phyloP scores from a whole-genome alignment of 1,140 invertebrate species.

The Antheraea mylitta region DNA sequence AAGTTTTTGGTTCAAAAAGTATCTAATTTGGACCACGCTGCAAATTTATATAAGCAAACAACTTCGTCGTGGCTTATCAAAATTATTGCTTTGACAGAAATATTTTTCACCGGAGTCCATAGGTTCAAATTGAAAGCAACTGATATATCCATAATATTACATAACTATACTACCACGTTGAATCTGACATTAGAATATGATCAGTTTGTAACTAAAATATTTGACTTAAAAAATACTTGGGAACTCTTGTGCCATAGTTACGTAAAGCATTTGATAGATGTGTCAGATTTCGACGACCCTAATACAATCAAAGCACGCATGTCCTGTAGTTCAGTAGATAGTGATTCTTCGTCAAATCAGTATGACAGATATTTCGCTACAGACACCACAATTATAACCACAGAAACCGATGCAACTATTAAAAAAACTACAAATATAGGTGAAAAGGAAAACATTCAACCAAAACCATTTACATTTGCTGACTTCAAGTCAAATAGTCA shows the following conservation, averaged over 20 bases:
- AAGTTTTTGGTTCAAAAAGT: slow-evolving; percentile 97
- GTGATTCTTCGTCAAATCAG: slow-evolving; percentile 72
- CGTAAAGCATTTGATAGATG: slow-evolving; percentile 61
- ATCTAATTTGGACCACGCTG: slow-evolving; percentile 90
- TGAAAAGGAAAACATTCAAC: slow-evolving; percentile 36
- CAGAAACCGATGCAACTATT: background rate
- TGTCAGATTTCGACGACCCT: slow-evolving; percentile 67
- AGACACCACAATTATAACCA: slow-evolving; percentile 25
- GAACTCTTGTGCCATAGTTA: slow-evolving; percentile 80
- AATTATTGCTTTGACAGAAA: slow-evolving; percentile 91
- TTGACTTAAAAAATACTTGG: slow-evolving; percentile 80
- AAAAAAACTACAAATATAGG: slow-evolving; percentile 21
- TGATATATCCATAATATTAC: slow-evolving; percentile 83
- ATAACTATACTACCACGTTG: slow-evolving; percentile 76
- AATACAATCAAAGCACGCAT: slow-evolving; percentile 60
- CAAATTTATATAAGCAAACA: slow-evolving; percentile 96
- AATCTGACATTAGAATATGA: slow-evolving; percentile 79
- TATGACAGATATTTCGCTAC: slow-evolving; percentile 72
- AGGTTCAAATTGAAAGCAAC: slow-evolving; percentile 81
- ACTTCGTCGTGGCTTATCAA: slow-evolving; percentile 94
- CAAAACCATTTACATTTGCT: slow-evolving; percentile 74
- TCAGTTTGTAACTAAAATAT: slow-evolving; percentile 79
- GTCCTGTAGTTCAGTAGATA: slow-evolving; percentile 67
- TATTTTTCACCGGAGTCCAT: slow-evolving; percentile 84
- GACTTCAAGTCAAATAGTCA: slow-evolving; percentile 66